Conservation (phyloP, 2,797 vertebrate genomes). For the Esox lucius region DNA sequence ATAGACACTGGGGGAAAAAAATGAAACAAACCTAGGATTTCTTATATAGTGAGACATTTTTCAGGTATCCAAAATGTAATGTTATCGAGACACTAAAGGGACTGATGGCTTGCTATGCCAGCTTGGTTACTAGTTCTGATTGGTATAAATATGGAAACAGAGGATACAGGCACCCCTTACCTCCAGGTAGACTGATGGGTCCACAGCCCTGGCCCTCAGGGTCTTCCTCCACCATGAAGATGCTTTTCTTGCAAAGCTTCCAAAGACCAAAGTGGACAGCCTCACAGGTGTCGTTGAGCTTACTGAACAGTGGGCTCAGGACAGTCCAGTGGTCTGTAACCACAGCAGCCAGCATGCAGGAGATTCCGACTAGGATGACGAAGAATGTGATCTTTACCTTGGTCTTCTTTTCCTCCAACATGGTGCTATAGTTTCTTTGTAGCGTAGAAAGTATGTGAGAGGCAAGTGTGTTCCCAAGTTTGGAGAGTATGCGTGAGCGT, state of each 20-base stretch:
- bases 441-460: constrained; percentile 3
- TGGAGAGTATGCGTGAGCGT: constrained; percentile 6
- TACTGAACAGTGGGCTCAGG: constrained; percentile 84
- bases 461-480: background rate
- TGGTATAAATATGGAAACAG: background rate
- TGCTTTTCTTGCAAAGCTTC: constrained; percentile 88
- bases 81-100: too few relatives aligned
- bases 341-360: constrained; percentile 84
- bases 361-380: constrained; percentile 83
- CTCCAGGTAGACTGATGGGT: constrained; percentile 86
- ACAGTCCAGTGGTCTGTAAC: constrained; percentile 96
- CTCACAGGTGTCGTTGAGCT: constrained; percentile 83
- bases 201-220: constrained; percentile 78
- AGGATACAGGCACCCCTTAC: constrained; percentile 67
- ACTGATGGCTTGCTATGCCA: too few relatives aligned
- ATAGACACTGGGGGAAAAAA: too few relatives aligned
- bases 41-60: too few relatives aligned
- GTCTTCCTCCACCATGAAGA: constrained; percentile 74
- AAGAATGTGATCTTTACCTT: constrained; percentile 87
- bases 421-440: constrained; percentile 2
- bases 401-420: constrained; percentile 82
- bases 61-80: too few relatives aligned
- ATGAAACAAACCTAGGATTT: too few relatives aligned
- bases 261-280: constrained; percentile 94
- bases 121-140: too few relatives aligned